Evolutionary conservation across 2,113 vertebrate genomes (phyloP), one percentile per base, ranked within the genome.

Genomic region (Spilogale gracilis): DNA sequence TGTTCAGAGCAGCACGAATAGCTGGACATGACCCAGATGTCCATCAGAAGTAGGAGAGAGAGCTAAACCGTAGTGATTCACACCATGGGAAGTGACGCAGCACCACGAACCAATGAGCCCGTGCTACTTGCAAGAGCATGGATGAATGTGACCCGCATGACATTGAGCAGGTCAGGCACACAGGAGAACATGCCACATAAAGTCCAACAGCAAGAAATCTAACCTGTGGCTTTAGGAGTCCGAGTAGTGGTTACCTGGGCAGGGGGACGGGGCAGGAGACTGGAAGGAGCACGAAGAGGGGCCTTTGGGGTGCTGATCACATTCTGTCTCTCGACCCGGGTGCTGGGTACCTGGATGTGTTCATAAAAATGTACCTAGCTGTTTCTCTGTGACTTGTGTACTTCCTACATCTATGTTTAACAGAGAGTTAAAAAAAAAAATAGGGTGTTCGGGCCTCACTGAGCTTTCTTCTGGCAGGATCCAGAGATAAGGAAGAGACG

Each of bases 401-500:
- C 32, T 61, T 43, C 10, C 23, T 61, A 38, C 16, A 12, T 65
- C 11, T 54, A 20, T 0, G 52, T 52, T 71, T 74, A 60, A 71
- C 38, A 38, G 23, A 67, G 43, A 6, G 10, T 30, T 27, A 5
- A 13, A 63, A 58, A 21, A 52, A 6, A 30, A 18, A 50, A 30
- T 16, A 5, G 27, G 6, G 4, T 18, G 11, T 1, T 48, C 0
- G 5, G 82, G 17, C 11, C 81, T 80, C 50, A 6, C 50, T 50
- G 58, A 84, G 71, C 20, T 45, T 71, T 85, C 32, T 50, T 56
- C 65, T 82, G 48, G 16, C 84, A 98, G 98, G 97, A 69, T 16
- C 60, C 87, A 79, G 88, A 87, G 93, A 97, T 76, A 88, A 95
- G 87, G 97, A 96, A 48, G 96, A 98, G 7, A 93, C 60, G 48